These are phyloP conservation scores for Puntigrus tetrazona DNA, from an alignment of 2,113 vertebrate species.

Conservation along the genomic window DNA sequence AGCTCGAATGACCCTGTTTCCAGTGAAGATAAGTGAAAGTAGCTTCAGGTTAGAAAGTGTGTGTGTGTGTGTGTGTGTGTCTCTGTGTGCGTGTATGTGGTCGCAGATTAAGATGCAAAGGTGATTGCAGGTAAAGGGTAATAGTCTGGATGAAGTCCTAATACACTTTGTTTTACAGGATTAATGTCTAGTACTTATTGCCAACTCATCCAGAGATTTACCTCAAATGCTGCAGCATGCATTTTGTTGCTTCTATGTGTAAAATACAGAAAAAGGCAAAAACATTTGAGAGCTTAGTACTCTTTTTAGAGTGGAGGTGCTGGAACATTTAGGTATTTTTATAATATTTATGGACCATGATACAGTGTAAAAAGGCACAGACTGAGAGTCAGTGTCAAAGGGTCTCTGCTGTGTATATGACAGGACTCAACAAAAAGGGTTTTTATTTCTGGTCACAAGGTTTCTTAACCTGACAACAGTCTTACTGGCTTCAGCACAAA, in stretches of 20 bases:
- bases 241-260: not conserved
- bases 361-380: not conserved
- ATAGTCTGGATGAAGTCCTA: conserved; percentile 19
- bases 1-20: conserved; percentile 11
- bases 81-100: not conserved
- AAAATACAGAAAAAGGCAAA: not conserved
- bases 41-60: not conserved
- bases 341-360: conserved; percentile 4
- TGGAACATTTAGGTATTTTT: not conserved
- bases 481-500: not conserved
- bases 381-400: not conserved
- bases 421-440: not conserved
- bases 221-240: not conserved
- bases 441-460: not conserved
- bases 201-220: conserved; percentile 20
- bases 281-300: not conserved
- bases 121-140: conserved; percentile 19
- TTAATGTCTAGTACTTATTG: conserved; percentile 19
- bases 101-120: conserved; percentile 14
- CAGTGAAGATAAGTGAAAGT: conserved; percentile 16
- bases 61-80: not conserved
- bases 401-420: not conserved
- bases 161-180: conserved; percentile 18
- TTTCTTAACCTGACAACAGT: not conserved
- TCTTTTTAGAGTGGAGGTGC: conserved; percentile 6